Evolutionary conservation across 2,888 invertebrate genomes (phyloP).

Genomic region (Cotesia congregata): DNA sequence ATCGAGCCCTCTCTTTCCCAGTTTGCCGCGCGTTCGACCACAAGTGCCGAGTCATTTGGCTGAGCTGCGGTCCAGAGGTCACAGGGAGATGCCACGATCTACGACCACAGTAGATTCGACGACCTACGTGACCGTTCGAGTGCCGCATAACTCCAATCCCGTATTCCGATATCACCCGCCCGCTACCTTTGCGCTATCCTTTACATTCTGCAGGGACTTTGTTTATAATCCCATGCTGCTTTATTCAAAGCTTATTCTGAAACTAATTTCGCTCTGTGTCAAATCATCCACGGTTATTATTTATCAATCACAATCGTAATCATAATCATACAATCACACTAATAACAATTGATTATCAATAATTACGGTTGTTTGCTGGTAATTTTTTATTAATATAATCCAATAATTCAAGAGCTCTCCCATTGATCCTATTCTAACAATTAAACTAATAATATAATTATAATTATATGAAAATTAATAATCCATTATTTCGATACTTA

Average conservation of each 20-base stretch:
- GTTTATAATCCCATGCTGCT: constrained; percentile 19
- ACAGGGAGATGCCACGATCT: constrained; percentile 44
- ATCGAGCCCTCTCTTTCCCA: constrained; percentile 35
- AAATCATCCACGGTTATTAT: neutral
- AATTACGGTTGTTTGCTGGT: neutral
- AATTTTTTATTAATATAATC: neutral
- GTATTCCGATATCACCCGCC: constrained; percentile 23
- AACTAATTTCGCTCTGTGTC: neutral
- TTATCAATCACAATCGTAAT: neutral
- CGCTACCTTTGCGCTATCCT: neutral
- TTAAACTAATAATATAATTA: neutral
- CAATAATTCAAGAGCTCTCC: neutral
- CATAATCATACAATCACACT: neutral
- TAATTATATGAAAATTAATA: neutral
- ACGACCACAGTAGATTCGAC: constrained; percentile 42
- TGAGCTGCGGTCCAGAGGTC: constrained; percentile 42
- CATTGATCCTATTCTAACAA: neutral
- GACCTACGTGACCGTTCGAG: constrained; percentile 41
- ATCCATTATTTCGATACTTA: neutral
- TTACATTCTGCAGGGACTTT: constrained; percentile 33
- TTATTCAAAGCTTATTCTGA: constrained; percentile 18
- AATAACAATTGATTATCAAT: neutral
- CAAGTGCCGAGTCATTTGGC: constrained; percentile 39
- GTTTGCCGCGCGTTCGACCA: constrained; percentile 28
- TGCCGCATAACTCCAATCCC: constrained; percentile 39